Conservation (phyloP, 1,140 invertebrate genomes). For the Acromyrmex heyeri region DNA sequence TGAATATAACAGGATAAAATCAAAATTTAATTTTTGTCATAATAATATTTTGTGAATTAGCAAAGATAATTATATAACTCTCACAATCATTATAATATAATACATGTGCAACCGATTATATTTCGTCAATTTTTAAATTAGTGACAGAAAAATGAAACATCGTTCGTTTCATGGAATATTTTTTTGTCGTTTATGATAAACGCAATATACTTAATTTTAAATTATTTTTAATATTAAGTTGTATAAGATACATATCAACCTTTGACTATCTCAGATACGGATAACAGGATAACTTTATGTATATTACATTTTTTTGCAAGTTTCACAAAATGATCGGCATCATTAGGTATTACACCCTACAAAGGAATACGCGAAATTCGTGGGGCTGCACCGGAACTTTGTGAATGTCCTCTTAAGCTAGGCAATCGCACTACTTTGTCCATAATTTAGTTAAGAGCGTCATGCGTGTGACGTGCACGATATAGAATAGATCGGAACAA, state of each 20-base stretch:
- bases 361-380: slow-evolving; percentile 51
- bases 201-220: not conserved
- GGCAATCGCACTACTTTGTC: slow-evolving; percentile 85
- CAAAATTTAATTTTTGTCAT: not conserved
- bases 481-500: slow-evolving; percentile 87
- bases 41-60: not conserved
- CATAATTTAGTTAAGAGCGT: slow-evolving; percentile 87
- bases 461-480: slow-evolving; percentile 85
- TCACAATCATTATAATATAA: not conserved
- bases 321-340: not conserved
- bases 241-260: not conserved
- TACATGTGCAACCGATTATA: not conserved
- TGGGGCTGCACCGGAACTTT: slow-evolving; percentile 67
- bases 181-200: not conserved
- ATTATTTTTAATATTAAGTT: not conserved
- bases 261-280: not conserved
- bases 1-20: not conserved
- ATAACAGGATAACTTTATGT: not conserved
- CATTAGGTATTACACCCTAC: slow-evolving; percentile 1
- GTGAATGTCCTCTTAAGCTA: slow-evolving; percentile 76
- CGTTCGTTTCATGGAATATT: not conserved
- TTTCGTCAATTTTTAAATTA: not conserved
- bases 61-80: not conserved
- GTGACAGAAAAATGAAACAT: not conserved
- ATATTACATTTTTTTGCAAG: slow-evolving; percentile 2